Percentiles rank a stretch among this genome's conserved stretches.
Evolutionary conservation across 2,888 invertebrate species (phyloP).

Genomic region (Polylopha cassiicola): DNA sequence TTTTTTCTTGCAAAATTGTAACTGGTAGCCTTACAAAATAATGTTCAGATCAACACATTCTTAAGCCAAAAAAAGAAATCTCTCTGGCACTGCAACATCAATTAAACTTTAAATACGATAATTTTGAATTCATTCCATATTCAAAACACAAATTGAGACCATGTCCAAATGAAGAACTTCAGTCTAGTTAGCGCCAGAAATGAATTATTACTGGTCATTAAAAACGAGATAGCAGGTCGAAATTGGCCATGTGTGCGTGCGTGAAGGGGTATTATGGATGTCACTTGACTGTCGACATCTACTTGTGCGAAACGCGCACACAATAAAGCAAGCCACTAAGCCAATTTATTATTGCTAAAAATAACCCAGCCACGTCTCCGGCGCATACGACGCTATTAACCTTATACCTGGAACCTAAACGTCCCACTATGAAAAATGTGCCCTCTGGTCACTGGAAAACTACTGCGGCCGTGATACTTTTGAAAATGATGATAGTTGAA

Average conservation of each 20-base stretch:
- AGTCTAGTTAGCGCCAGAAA: constrained; percentile 26
- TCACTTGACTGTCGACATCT: constrained; percentile 29
- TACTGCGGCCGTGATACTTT: too few species aligned
- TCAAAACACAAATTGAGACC: constrained; percentile 15
- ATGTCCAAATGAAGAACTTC: constrained; percentile 12
- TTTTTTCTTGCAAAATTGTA: too few species aligned
- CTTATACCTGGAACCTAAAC: constrained; percentile 63
- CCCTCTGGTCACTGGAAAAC: constrained; percentile 32
- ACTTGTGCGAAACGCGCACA: constrained; percentile 64
- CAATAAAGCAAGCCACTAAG: constrained; percentile 72
- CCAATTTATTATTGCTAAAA: constrained; percentile 77
- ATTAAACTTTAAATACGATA: constrained; percentile 15
- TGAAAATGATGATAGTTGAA: too few species aligned
- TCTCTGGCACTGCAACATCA: constrained; percentile 11
- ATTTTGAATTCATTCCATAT: constrained; percentile 17
- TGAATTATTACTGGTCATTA: constrained; percentile 34
- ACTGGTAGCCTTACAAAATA: too few species aligned
- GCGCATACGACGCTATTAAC: constrained; percentile 67
- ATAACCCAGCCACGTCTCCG: constrained; percentile 68
- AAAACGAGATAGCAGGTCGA: constrained; percentile 39
- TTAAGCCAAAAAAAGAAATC: constrained; percentile 20
- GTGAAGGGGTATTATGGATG: constrained; percentile 30
- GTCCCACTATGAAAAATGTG: constrained; percentile 49
- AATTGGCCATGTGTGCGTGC: constrained; percentile 47
- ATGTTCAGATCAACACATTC: too few species aligned